These are phyloP conservation scores for Sorex fumeus DNA, from an alignment of 2,113 vertebrate genomes.

Conservation along the genomic window DNA sequence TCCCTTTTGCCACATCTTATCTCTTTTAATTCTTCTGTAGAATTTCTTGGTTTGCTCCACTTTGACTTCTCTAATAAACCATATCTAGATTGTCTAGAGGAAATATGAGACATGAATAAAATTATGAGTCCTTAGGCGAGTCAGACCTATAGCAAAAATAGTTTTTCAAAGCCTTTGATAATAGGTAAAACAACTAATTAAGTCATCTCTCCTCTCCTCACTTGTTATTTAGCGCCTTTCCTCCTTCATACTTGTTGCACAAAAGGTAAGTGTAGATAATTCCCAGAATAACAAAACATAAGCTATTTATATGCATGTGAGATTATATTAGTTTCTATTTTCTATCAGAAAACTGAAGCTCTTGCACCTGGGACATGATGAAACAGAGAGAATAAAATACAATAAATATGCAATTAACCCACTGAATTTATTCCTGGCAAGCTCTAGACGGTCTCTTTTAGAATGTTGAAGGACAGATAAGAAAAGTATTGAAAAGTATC, in stretches of 20 bases:
- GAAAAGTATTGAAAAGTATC: background rate
- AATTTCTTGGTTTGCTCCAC: background rate
- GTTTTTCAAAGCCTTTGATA: background rate
- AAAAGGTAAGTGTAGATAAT: background rate
- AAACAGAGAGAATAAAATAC: background rate
- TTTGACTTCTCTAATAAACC: background rate
- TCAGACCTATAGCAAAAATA: background rate
- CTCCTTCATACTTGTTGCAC: background rate
- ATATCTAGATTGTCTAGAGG: background rate
- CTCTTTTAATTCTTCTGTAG: conserved; percentile 72
- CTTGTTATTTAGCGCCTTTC: background rate
- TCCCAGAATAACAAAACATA: background rate
- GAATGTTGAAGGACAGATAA: background rate
- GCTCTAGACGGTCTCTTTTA: background rate
- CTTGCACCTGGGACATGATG: background rate
- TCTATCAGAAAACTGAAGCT: background rate
- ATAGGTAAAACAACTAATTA: background rate
- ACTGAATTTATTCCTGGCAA: background rate
- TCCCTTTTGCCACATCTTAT: conserved; percentile 48
- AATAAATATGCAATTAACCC: background rate
- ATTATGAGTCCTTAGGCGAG: background rate
- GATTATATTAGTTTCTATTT: background rate
- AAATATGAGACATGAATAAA: background rate
- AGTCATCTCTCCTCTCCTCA: background rate
- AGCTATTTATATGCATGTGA: background rate